phyloP scores from a whole-genome alignment of 2,113 vertebrate species.

The Pholis gunnellus region DNA sequence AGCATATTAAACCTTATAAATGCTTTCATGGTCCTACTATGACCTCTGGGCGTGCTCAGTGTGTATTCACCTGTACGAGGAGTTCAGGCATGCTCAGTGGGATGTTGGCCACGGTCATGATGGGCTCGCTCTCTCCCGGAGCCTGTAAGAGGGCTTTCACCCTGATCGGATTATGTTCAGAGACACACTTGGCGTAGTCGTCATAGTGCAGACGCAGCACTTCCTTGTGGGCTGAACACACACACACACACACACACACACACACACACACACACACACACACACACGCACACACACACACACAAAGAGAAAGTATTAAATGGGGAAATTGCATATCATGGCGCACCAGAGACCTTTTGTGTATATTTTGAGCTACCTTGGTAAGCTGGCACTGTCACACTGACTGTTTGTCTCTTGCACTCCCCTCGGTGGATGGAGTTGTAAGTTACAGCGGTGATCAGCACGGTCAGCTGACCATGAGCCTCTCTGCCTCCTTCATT shows the following conservation, averaged over 20 bases:
- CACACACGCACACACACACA: constrained; percentile 22
- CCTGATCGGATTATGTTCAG: constrained; percentile 81
- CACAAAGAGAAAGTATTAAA: constrained; percentile 12
- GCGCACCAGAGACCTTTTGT: background rate
- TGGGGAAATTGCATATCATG: background rate
- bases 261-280: constrained; percentile 19
- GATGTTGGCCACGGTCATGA: constrained; percentile 77
- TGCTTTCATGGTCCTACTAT: background rate
- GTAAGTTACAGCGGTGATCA: constrained; percentile 78
- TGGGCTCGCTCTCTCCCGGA: constrained; percentile 51
- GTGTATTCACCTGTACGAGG: constrained; percentile 72
- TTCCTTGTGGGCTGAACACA: constrained; percentile 78
- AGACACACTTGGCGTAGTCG: constrained; percentile 76
- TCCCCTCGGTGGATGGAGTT: constrained; percentile 76
- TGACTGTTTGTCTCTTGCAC: constrained; percentile 68
- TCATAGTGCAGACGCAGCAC: constrained; percentile 81
- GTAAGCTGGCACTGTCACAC: constrained; percentile 71
- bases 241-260: constrained; percentile 18
- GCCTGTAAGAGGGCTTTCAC: constrained; percentile 73
- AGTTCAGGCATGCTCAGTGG: constrained; percentile 79
- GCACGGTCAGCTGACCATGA: constrained; percentile 71
- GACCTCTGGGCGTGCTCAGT: background rate
- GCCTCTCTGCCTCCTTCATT: constrained; percentile 71
- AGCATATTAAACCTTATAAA: background rate
- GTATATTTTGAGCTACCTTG: constrained; percentile 45